Percentiles rank a stretch among this genome's conserved stretches.
Evolutionary conservation across 2,113 vertebrate species (phyloP).

Genomic region (Nyctereutes procyonoides): DNA sequence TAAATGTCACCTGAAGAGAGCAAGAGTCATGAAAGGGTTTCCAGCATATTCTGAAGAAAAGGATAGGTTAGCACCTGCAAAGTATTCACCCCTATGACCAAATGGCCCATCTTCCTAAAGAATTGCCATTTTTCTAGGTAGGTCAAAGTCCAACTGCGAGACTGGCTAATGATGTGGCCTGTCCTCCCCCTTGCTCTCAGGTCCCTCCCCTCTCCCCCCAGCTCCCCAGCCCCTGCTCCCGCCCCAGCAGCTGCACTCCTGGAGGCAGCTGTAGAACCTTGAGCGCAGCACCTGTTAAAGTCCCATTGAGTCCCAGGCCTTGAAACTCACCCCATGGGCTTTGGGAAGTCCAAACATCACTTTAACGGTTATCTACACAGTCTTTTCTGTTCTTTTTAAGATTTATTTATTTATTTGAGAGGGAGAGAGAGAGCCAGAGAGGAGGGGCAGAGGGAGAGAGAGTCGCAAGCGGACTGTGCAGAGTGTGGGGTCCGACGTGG

Average conservation of each 20-base stretch:
- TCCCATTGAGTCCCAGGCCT: neutral
- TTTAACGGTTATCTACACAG: neutral
- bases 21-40: neutral
- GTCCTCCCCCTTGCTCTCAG: neutral
- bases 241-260: neutral
- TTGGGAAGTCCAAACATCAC: neutral
- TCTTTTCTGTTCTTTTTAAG: neutral
- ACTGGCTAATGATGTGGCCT: neutral
- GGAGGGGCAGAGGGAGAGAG: neutral
- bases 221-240: neutral
- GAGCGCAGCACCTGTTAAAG: neutral
- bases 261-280: neutral
- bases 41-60: neutral
- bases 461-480: neutral
- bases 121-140: neutral
- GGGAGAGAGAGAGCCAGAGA: too few species aligned
- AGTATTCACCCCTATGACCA: neutral
- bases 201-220: neutral
- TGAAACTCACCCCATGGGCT: neutral
- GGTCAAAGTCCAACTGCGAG: neutral
- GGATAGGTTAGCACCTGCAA: neutral
- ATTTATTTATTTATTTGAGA: neutral
- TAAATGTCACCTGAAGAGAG: neutral
- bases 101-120: neutral
- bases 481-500: rapidly evolving